A percentile compares a stretch with the other conserved stretches of the same genome.
Evolutionary conservation across 1,140 invertebrate species (phyloP).

Genomic region (Hirudo medicinalis): DNA sequence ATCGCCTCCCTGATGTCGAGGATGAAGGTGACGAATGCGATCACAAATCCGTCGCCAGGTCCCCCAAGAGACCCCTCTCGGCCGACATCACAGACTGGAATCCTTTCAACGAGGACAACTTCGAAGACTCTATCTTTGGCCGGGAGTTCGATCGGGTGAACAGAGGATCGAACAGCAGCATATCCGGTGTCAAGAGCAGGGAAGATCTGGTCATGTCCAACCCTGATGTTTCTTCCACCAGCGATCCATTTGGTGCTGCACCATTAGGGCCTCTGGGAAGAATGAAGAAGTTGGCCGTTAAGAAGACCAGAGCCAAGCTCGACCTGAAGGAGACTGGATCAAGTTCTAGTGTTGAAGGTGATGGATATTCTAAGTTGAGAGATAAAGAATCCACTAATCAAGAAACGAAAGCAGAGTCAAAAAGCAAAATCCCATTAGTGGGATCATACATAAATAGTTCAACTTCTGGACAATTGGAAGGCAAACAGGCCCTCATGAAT

Average conservation of each 20-base stretch:
- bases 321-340: neutral
- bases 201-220: constrained; percentile 62
- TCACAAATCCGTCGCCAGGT: constrained; percentile 25
- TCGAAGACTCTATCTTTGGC: constrained; percentile 72
- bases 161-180: constrained; percentile 63
- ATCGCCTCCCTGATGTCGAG: neutral
- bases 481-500: neutral
- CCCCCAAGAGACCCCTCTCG: constrained; percentile 46
- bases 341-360: constrained; percentile 19
- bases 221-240: constrained; percentile 42
- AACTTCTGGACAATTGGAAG: no score
- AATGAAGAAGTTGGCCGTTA: constrained; percentile 27
- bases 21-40: neutral
- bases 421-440: neutral
- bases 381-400: neutral
- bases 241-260: constrained; percentile 64
- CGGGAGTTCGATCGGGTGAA: constrained; percentile 73
- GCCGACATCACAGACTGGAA: constrained; percentile 60
- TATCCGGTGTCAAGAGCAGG: constrained; percentile 59
- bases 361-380: constrained; percentile 16
- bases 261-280: constrained; percentile 58
- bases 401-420: neutral
- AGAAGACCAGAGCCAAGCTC: constrained; percentile 26
- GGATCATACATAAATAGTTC: neutral
- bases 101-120: constrained; percentile 55